These are phyloP conservation scores for Sarcophaga rosellei DNA, from an alignment of 2,888 invertebrate species.

Conservation along the genomic window DNA sequence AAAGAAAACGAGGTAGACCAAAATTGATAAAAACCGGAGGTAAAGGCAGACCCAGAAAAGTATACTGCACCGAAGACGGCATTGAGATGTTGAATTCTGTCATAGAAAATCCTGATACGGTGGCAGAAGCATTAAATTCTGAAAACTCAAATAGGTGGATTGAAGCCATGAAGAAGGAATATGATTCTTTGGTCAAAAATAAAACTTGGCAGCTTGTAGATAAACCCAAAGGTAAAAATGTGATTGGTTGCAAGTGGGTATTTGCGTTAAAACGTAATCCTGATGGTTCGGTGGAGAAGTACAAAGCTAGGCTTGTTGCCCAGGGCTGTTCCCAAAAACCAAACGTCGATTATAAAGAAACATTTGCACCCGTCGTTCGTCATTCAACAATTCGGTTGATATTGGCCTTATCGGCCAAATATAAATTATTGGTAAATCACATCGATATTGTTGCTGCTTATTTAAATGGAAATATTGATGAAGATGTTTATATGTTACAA, in stretches of 20 bases:
- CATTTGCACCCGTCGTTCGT: slow-evolving; percentile 24
- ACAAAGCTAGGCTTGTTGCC: slow-evolving; percentile 54
- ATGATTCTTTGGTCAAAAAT: slow-evolving; percentile 69
- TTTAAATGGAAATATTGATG: no score
- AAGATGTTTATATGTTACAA: no score
- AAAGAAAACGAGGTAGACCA: no score
- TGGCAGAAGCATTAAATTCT: slow-evolving; percentile 50
- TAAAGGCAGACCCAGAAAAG: slow-evolving; percentile 17
- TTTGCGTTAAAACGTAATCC: slow-evolving; percentile 61
- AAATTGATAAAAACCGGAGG: no score
- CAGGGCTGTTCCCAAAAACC: slow-evolving; percentile 45
- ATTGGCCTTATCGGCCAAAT: no score
- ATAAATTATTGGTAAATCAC: background rate
- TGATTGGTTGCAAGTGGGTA: slow-evolving; percentile 63
- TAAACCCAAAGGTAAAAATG: slow-evolving; percentile 40
- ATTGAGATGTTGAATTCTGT: slow-evolving; percentile 49
- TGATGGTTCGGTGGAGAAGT: slow-evolving; percentile 55
- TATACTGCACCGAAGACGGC: slow-evolving; percentile 31
- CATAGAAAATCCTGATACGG: slow-evolving; percentile 49
- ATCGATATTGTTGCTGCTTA: background rate
- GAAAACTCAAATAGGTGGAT: slow-evolving; percentile 54
- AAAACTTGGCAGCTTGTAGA: slow-evolving; percentile 65
- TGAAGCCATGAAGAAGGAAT: slow-evolving; percentile 70
- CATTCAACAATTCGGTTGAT: no score
- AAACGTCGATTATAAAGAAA: slow-evolving; percentile 52